Base-by-base conservation (phyloP, 2,888 invertebrate species). In the Macrosiphum euphorbiae region DNA sequence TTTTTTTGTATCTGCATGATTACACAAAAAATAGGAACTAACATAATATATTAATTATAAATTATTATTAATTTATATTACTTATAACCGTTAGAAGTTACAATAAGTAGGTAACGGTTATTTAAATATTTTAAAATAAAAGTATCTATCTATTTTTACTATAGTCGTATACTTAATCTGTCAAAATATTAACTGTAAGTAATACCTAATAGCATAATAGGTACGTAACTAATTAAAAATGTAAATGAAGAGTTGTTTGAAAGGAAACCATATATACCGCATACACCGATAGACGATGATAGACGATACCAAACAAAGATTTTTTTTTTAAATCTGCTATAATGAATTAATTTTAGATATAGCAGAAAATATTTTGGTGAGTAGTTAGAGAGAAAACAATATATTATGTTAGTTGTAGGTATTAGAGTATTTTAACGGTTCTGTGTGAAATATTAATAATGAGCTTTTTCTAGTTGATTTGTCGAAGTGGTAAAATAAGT, bases 11-110 rank as follows among this genome's bases (percentile, higher is more conserved):
- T 44, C n/a, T 44, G 24, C 11, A 55, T 44, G 44, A 85, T 55
- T 84, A 41, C 44, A n/a, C 41, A 85, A 44, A 84, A 52, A 86
- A 58, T 86, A 58, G 44, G 55, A 86, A 58, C 86, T n/a, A 55
- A 58, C n/a, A 85, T n/a, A n/a, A 61, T 55, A 78, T 41, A 28
- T 26, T 47, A 44, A 78, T 86, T 86, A 44, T 86, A 41, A 44
- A 28, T 47, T 86, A 47, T 86, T 35, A 78, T 78, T 78, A 78
- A 78, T 78, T 67, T 67, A 67, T 67, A 67, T n/a, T 67, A 67
- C 55, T 24, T n/a, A 67, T 5, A 26, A 58, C 24, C 20, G 52
- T 58, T 26, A n/a, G 3, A 28, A 61, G 28, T 61, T 28, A 28
- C 11, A 61, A 61, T 52, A 16, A 52, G 52, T 52, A 58, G 1